A percentile compares a stretch with the other conserved stretches of the same genome.
Evolutionary conservation across 2,797 vertebrate genomes (phyloP).

Genomic region (Tokudaia tokunoshimensis): DNA sequence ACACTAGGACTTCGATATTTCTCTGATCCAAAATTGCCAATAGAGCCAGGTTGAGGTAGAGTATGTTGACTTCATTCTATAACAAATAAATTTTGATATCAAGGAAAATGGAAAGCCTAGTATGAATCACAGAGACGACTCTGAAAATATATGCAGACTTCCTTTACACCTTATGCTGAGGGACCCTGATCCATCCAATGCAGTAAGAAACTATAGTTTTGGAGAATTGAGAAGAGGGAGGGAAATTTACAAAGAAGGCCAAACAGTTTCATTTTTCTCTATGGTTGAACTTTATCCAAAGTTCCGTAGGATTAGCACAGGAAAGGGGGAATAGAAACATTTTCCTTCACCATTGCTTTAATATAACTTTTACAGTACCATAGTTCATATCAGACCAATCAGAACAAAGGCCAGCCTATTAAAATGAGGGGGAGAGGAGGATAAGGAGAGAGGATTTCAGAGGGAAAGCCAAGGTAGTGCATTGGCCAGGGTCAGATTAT

Average conservation of each 20-base stretch:
- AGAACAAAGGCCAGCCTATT: constrained; percentile 47
- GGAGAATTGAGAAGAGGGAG: not conserved
- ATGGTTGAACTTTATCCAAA: not conserved
- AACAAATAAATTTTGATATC: not conserved
- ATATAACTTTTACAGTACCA: constrained; percentile 50
- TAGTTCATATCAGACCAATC: constrained; percentile 26
- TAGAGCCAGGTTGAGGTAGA: not conserved
- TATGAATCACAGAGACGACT: not conserved
- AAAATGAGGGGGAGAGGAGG: constrained; percentile 49
- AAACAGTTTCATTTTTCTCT: constrained; percentile 7
- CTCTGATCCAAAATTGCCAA: constrained; percentile 43
- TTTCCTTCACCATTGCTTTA: not conserved
- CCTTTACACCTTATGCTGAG: not conserved
- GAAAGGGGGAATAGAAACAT: constrained; percentile 34
- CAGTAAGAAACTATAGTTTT: not conserved
- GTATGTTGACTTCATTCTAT: constrained; percentile 25
- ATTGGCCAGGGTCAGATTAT: constrained; percentile 68
- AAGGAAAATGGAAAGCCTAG: not conserved
- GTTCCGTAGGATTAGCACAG: not conserved
- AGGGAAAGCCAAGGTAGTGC: constrained; percentile 37
- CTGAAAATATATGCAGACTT: not conserved
- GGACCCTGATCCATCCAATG: not conserved
- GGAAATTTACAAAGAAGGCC: not conserved
- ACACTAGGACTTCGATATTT: constrained; percentile 29
- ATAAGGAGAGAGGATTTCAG: constrained; percentile 59